A percentile compares a stretch with the other conserved stretches of the same genome.
Evolutionary conservation across 2,113 vertebrate species (phyloP).

Genomic region (Chionodraco myersi): DNA sequence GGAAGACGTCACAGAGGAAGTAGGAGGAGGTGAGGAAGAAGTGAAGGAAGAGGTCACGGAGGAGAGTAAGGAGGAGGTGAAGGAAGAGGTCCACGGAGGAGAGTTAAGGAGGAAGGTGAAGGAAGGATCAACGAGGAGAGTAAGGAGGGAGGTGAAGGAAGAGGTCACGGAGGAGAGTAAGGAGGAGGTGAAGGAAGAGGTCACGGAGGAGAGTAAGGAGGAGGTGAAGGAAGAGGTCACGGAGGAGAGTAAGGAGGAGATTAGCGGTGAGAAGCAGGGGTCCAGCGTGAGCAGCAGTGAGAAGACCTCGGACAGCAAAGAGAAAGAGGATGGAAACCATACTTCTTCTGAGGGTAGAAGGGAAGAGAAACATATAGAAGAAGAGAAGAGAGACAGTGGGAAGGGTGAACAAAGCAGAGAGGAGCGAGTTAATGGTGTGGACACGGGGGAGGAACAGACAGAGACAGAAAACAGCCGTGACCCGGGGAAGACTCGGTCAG

Average conservation of each 20-base stretch:
- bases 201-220: slow-evolving; percentile 39
- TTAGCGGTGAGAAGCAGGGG: slow-evolving; percentile 44
- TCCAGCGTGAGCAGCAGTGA: slow-evolving; percentile 34
- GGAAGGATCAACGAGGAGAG: slow-evolving; percentile 50
- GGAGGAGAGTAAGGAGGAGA: slow-evolving; percentile 45
- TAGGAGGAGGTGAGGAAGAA: slow-evolving; percentile 22
- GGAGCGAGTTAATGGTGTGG: slow-evolving; percentile 58
- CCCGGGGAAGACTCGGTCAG: slow-evolving; percentile 31
- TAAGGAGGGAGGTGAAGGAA: slow-evolving; percentile 27
- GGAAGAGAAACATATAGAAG: slow-evolving; percentile 24
- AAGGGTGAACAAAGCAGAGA: slow-evolving; percentile 32
- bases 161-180: slow-evolving; percentile 47
- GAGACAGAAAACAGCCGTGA: slow-evolving; percentile 60
- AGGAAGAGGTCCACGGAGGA: slow-evolving; percentile 47
- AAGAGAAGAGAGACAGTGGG: slow-evolving; percentile 37
- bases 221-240: slow-evolving; percentile 36
- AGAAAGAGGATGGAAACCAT: slow-evolving; percentile 40
- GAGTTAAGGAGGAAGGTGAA: slow-evolving; percentile 31
- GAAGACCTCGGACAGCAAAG: slow-evolving; percentile 47
- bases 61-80: slow-evolving; percentile 26
- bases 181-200: slow-evolving; percentile 35
- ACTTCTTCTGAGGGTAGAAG: slow-evolving; percentile 40
- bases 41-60: slow-evolving; percentile 43
- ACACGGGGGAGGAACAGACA: slow-evolving; percentile 58
- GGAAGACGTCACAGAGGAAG: slow-evolving; percentile 42